phyloP scores from a whole-genome alignment of 1,140 invertebrate genomes.

The Bicyclus anynana region DNA sequence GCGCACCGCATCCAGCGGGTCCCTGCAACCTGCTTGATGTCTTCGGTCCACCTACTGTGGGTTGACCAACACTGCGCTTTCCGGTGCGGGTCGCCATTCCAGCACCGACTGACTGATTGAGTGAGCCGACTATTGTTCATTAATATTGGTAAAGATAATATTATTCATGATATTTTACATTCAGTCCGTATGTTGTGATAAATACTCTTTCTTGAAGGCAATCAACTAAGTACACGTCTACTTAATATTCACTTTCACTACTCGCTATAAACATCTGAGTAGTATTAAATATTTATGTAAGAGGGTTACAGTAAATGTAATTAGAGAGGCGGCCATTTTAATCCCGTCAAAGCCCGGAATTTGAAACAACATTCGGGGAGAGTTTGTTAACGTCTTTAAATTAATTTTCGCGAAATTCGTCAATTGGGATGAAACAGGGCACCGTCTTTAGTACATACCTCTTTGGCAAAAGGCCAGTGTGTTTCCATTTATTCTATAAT shows the following conservation, averaged over 20 bases:
- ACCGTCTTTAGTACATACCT: background rate
- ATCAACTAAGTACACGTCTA: background rate
- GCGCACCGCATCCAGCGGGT: too few relatives aligned
- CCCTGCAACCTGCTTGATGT: too few relatives aligned
- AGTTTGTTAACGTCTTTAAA: constrained; percentile 45
- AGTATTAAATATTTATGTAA: constrained; percentile 24
- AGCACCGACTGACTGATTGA: too few relatives aligned
- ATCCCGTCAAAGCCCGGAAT: constrained; percentile 33
- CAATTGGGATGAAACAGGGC: constrained; percentile 28
- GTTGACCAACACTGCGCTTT: too few relatives aligned
- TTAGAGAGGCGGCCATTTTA: constrained; percentile 42
- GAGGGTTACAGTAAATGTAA: constrained; percentile 38
- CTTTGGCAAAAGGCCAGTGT: constrained; percentile 7
- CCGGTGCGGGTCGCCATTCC: too few relatives aligned
- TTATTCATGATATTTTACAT: too few relatives aligned
- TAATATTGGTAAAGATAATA: too few relatives aligned
- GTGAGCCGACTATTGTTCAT: too few relatives aligned
- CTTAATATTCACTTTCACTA: constrained; percentile 7
- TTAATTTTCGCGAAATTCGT: constrained; percentile 54
- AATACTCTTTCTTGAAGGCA: background rate
- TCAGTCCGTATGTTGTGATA: too few relatives aligned
- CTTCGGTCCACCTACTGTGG: too few relatives aligned
- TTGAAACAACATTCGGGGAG: constrained; percentile 36
- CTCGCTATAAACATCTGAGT: constrained; percentile 9
- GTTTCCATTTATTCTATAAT: constrained; percentile 9